A percentile compares a stretch with the other conserved stretches of the same genome.
Evolutionary conservation across 92 coral and sea anemone species (phyloP).

Genomic region (Virgularia gustaviana): DNA sequence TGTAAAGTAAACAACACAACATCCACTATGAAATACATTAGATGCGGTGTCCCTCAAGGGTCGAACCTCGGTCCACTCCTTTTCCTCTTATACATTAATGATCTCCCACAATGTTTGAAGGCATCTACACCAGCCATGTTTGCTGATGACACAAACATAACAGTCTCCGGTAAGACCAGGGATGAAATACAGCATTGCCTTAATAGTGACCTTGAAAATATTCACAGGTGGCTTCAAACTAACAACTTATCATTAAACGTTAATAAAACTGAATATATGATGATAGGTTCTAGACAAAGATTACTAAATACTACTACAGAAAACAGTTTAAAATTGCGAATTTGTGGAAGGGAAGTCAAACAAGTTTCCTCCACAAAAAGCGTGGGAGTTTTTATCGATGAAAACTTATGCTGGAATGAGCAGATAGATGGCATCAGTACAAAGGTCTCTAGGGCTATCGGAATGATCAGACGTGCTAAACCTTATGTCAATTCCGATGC

Average conservation of each 20-base stretch:
- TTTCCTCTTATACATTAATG: conserved; percentile 1
- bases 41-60: conserved; percentile 14
- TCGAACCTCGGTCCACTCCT: conserved; percentile 13
- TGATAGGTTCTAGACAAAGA: not conserved
- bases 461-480: not conserved
- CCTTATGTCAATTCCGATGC: not conserved
- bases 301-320: not conserved
- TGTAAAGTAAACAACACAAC: conserved; percentile 10
- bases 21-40: not conserved
- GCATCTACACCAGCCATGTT: conserved; percentile 1
- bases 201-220: conserved; percentile 9
- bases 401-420: not conserved
- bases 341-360: not conserved
- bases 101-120: not conserved
- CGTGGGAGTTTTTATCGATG: not conserved
- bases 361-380: not conserved
- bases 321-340: not conserved
- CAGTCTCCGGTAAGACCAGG: not conserved
- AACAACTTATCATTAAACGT: not conserved
- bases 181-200: not conserved
- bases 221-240: not conserved
- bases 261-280: not conserved
- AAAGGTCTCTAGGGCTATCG: not conserved
- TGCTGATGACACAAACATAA: not conserved
- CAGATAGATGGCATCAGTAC: not conserved